Percentiles rank a stretch among this genome's conserved stretches.
Evolutionary conservation across 2,797 vertebrate species (phyloP).

Genomic region (Heliangelus exortis): DNA sequence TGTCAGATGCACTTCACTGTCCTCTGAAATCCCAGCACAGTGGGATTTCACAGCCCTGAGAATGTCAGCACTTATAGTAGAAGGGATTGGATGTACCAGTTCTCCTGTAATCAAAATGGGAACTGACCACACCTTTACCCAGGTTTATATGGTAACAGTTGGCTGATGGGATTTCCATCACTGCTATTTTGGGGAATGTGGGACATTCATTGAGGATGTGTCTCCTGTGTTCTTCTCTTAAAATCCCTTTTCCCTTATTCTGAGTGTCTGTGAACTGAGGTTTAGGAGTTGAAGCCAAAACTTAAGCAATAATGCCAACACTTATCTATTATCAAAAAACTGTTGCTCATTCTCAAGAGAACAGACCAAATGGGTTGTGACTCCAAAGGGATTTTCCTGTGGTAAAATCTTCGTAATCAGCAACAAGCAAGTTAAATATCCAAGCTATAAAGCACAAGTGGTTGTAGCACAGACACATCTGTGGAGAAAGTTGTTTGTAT

Average conservation of each 20-base stretch:
- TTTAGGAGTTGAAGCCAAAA: not conserved
- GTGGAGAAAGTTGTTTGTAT: not conserved
- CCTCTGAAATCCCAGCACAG: not conserved
- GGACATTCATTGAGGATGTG: not conserved
- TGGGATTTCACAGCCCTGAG: not conserved
- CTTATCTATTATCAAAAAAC: not conserved
- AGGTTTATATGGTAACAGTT: not conserved
- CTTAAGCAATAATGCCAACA: not conserved
- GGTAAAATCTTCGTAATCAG: not conserved
- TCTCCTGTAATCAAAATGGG: not conserved
- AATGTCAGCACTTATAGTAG: not conserved
- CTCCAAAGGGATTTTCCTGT: not conserved
- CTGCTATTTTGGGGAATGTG: not conserved
- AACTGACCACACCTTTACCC: not conserved
- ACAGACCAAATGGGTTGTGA: not conserved
- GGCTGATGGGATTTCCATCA: not conserved
- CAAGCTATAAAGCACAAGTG: not conserved
- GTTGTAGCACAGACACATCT: not conserved
- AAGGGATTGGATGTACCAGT: not conserved
- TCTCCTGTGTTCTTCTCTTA: not conserved
- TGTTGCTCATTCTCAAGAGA: not conserved
- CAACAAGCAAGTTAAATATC: constrained; percentile 6
- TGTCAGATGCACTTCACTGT: not conserved
- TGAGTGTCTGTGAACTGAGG: not conserved
- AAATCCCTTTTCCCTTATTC: not conserved